Conservation (phyloP, 2,888 invertebrate species). For the Leuctra nigra region DNA sequence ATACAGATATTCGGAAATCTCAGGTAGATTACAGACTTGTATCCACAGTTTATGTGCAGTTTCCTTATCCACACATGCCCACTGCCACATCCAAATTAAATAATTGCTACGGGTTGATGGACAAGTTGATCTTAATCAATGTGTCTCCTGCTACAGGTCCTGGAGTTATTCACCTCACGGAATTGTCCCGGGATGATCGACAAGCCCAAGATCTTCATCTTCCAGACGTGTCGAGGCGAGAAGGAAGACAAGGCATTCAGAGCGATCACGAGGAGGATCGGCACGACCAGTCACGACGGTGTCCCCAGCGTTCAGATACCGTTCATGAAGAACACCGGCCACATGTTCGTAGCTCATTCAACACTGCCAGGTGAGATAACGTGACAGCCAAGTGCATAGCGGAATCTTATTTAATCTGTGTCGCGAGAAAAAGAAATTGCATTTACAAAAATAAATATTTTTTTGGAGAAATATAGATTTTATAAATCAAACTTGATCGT, state of each 20-base stretch:
- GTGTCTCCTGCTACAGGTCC: conserved; percentile 21
- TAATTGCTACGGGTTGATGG: no score
- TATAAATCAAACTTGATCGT: no score
- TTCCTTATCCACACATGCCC: no score
- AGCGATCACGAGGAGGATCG: background rate
- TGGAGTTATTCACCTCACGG: conserved; percentile 52
- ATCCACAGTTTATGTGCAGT: no score
- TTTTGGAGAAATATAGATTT: no score
- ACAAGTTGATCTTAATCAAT: background rate
- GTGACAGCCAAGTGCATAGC: no score
- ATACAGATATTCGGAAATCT: no score
- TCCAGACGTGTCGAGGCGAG: conserved; percentile 52
- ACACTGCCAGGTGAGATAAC: conserved; percentile 47
- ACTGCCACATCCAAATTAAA: no score
- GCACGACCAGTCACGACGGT: background rate
- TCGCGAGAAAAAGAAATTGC: no score
- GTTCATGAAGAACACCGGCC: conserved; percentile 32
- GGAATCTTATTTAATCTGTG: no score
- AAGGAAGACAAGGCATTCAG: background rate
- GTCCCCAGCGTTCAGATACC: background rate
- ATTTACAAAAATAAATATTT: no score
- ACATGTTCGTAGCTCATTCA: conserved; percentile 59
- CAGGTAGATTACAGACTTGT: no score
- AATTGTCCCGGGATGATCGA: conserved; percentile 47
- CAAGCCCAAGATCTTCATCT: conserved; percentile 66